Base-by-base conservation (phyloP, 2,113 vertebrate genomes). In the Entelurus aequoreus region DNA sequence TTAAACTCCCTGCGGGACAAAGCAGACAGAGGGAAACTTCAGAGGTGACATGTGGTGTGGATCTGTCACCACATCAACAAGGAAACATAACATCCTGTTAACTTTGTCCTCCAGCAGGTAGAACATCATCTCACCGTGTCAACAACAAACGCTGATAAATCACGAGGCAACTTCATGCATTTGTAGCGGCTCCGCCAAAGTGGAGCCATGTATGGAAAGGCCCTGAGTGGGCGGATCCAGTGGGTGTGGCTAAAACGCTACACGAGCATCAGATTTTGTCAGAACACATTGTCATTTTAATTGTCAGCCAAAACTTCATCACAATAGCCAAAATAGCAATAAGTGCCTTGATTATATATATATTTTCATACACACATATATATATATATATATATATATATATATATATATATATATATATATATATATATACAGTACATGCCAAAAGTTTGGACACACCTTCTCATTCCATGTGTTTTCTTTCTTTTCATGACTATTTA, bases 1-100 rank as follows among this genome's bases (percentile, higher is more conserved):
- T 77, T 83, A 76, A 80, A 81, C 44, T 81, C 71, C 85, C 88
- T 89, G 73, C 44, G 56, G 7, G 55, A 21, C 60, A 8, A 28
- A 21, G 36, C 38, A 68, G 54, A 75, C 0, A 48, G 19, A 50
- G 13, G 61, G 54, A 65, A 72, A 78, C 57, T 61, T 83, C 52
- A 60, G 35, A 57, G 38, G 9, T 48, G 4, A 19, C 14, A 7
- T 54, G 51, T 50, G 46, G 40, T 62, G 38, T 38, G 42, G 42
- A 38, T n/a, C 57, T 62, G 47, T 52, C 48, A 82, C 69, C 73
- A 70, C 71, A 77, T 37, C 52, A 60, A 78, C 75, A 56, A 5
- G 44, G 49, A 4, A 21, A 75, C 69, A 69, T 67, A 66, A 50
- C 59, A 68, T 57, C 51, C n/a, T 67, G 71, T 53, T 71, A 48